Conservation (phyloP, 1,140 invertebrate species). For the Philotrypesis tridentata region DNA sequence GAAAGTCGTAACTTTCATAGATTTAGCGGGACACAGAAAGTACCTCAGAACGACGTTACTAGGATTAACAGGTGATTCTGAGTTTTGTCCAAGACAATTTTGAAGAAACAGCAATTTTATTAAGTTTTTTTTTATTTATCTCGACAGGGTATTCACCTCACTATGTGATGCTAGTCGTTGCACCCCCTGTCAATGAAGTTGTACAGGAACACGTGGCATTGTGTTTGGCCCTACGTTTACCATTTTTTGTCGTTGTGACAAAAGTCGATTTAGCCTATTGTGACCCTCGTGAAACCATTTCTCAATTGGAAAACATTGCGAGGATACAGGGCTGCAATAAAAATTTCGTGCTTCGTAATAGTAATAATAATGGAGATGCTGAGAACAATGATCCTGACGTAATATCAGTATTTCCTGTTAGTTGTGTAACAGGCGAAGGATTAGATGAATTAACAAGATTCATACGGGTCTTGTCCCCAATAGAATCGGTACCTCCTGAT, state of each 20-base stretch:
- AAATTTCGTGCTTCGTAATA: conserved; percentile 80
- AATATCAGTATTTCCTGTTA: conserved; percentile 94
- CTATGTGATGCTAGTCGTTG: conserved; percentile 93
- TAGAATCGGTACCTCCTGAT: conserved; percentile 61
- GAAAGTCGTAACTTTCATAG: conserved; percentile 95
- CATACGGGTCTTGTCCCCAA: conserved; percentile 66
- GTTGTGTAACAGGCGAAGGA: conserved; percentile 93
- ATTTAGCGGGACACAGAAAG: conserved; percentile 96
- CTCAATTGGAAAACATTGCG: conserved; percentile 79
- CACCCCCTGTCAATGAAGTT: conserved; percentile 70
- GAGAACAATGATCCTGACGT: conserved; percentile 79
- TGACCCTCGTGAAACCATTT: conserved; percentile 73
- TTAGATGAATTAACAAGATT: conserved; percentile 87
- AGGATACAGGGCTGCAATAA: conserved; percentile 79
- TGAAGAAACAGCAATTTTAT: conserved; percentile 2
- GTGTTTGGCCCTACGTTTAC: conserved; percentile 88
- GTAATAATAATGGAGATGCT: conserved; percentile 81
- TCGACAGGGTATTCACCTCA: conserved; percentile 90
- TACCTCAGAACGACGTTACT: conserved; percentile 97
- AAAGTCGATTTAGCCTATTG: conserved; percentile 87
- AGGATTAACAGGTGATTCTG: conserved; percentile 81
- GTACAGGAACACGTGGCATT: conserved; percentile 88
- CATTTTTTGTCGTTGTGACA: conserved; percentile 92
- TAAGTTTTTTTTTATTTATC: background rate
- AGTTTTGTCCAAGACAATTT: background rate